Conservation (phyloP, 2,888 invertebrate species). For the Tachina grossa region DNA sequence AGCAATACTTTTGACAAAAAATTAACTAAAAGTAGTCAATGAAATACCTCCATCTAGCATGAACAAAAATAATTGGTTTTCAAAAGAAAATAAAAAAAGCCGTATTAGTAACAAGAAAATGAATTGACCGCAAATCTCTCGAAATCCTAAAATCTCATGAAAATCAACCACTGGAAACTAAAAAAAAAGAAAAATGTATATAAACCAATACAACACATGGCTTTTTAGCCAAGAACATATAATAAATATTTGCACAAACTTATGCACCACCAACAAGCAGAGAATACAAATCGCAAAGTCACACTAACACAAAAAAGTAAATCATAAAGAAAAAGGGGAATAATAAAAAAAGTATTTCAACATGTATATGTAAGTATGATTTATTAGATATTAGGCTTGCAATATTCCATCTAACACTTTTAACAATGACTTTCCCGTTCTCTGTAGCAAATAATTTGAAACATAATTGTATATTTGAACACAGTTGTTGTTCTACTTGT, state of each 20-base stretch:
- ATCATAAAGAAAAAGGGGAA: background rate
- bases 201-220: conserved; percentile 34
- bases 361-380: background rate
- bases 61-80: conserved; percentile 47
- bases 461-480: too few species aligned
- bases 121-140: conserved; percentile 69
- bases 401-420: too few species aligned
- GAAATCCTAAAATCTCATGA: conserved; percentile 63
- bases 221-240: conserved; percentile 9
- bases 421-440: too few species aligned
- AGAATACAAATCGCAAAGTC: conserved; percentile 38
- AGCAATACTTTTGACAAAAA: conserved; percentile 15
- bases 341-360: background rate
- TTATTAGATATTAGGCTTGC: too few species aligned
- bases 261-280: conserved; percentile 24
- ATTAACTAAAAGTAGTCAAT: conserved; percentile 28
- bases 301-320: background rate
- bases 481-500: too few species aligned
- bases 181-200: background rate
- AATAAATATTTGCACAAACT: background rate
- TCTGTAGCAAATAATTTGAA: too few species aligned
- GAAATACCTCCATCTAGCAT: conserved; percentile 17
- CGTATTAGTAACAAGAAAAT: conserved; percentile 35
- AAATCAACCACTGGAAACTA: conserved; percentile 60
- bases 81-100: conserved; percentile 14